Conservation (phyloP, 2,888 invertebrate genomes). For the Drosophila buzzatii region DNA sequence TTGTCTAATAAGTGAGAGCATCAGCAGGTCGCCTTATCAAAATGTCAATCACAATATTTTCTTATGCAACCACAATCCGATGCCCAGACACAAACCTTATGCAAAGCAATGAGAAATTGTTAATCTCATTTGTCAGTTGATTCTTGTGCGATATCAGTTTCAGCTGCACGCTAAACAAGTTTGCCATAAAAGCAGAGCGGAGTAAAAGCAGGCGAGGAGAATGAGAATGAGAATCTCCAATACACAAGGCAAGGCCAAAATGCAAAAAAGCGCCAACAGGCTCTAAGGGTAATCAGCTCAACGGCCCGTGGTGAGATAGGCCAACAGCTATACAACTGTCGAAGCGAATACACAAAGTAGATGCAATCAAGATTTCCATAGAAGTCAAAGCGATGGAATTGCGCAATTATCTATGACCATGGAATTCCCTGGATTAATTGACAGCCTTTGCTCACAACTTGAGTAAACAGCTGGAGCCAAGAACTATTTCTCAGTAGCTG, state of each 20-base stretch:
- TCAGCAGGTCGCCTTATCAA: not conserved
- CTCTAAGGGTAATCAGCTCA: not conserved
- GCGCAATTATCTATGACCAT: slow-evolving; percentile 58
- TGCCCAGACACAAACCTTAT: slow-evolving; percentile 18
- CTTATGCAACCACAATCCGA: slow-evolving; percentile 12
- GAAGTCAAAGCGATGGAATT: slow-evolving; percentile 28
- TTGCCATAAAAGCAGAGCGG: not conserved
- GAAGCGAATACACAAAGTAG: not conserved
- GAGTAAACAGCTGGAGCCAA: slow-evolving; percentile 37
- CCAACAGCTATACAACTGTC: slow-evolving; percentile 14
- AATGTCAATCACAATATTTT: not conserved
- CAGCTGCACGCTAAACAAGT: slow-evolving; percentile 31
- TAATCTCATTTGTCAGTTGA: slow-evolving; percentile 28
- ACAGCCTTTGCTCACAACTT: slow-evolving; percentile 13
- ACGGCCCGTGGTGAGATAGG: slow-evolving; percentile 1
- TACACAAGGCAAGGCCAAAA: not conserved
- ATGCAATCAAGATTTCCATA: slow-evolving; percentile 11
- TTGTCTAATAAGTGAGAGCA: not conserved
- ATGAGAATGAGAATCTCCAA: not conserved
- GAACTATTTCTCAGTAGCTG: not conserved
- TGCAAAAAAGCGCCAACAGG: slow-evolving; percentile 7
- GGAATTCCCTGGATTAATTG: slow-evolving; percentile 12
- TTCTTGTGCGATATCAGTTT: slow-evolving; percentile 24
- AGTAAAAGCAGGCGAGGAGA: not conserved
- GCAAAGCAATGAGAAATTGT: slow-evolving; percentile 37